A percentile compares a stretch with the other conserved stretches of the same genome.
phyloP scores from a whole-genome alignment of 2,888 invertebrate species.

The Tachystola acroxantha region DNA sequence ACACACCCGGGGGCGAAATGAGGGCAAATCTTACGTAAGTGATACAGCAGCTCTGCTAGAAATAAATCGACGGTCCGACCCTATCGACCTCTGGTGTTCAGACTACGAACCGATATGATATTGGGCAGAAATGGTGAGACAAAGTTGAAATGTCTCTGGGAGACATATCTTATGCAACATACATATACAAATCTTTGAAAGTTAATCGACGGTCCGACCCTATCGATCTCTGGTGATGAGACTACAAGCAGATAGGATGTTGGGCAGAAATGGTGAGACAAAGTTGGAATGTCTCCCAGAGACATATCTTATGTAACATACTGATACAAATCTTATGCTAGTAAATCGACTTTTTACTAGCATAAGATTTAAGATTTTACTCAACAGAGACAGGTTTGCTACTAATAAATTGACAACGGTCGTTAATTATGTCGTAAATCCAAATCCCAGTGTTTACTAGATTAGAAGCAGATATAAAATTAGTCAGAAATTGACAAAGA shows the following conservation, averaged over 20 bases:
- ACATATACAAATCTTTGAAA: no score
- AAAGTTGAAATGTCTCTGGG: neutral
- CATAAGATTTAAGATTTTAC: no score
- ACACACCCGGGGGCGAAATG: slow-evolving; percentile 15
- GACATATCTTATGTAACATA: no score
- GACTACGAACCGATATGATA: slow-evolving; percentile 17
- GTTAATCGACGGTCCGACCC: no score
- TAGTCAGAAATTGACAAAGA: no score
- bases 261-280: neutral
- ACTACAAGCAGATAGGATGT: neutral
- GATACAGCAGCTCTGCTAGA: slow-evolving; percentile 50
- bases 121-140: neutral
- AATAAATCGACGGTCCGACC: slow-evolving; percentile 54
- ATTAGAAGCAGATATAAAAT: no score
- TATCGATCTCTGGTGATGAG: neutral
- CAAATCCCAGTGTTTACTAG: no score
- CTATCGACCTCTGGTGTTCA: slow-evolving; percentile 17
- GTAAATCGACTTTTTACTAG: no score
- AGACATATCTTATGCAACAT: neutral
- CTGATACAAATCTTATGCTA: neutral
- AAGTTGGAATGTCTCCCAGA: no score
- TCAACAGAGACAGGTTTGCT: no score
- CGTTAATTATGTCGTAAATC: no score
- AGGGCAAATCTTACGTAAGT: slow-evolving; percentile 52
- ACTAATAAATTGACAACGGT: no score